Conservation (phyloP, 2,888 invertebrate species). For the Cheilosia vernalis region DNA sequence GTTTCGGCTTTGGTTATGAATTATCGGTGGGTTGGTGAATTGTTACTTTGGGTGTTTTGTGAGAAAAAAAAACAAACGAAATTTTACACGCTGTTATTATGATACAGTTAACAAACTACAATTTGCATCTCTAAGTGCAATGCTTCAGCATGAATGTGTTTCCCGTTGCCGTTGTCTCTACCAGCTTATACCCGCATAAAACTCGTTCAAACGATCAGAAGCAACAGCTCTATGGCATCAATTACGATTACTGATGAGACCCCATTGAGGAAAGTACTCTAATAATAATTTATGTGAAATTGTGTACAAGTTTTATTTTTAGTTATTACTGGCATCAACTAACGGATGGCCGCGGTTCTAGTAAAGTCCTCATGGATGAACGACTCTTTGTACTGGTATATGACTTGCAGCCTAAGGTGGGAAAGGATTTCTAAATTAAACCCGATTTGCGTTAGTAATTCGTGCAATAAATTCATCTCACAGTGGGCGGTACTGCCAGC, state of each 20-base stretch:
- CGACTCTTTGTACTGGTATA: constrained; percentile 1
- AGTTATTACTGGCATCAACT: constrained; percentile 45
- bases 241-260: constrained; percentile 45
- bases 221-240: constrained; percentile 36
- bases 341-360: constrained; percentile 30
- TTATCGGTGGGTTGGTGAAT: not conserved
- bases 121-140: not conserved
- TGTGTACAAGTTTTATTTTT: not conserved
- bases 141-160: constrained; percentile 25
- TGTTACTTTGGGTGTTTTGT: not conserved
- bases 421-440: constrained; percentile 1
- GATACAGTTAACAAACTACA: too few relatives aligned
- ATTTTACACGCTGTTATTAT: too few relatives aligned
- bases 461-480: constrained; percentile 42
- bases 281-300: constrained; percentile 49
- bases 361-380: not conserved
- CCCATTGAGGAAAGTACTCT: constrained; percentile 12
- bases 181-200: constrained; percentile 3
- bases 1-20: constrained; percentile 7
- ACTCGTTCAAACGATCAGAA: constrained; percentile 22
- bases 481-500: constrained; percentile 30
- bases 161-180: constrained; percentile 6
- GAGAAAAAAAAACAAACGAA: not conserved
- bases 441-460: constrained; percentile 28
- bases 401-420: constrained; percentile 7